Conservation (phyloP, 2,797 vertebrate species). For the Hydrocynus forskahlii region DNA sequence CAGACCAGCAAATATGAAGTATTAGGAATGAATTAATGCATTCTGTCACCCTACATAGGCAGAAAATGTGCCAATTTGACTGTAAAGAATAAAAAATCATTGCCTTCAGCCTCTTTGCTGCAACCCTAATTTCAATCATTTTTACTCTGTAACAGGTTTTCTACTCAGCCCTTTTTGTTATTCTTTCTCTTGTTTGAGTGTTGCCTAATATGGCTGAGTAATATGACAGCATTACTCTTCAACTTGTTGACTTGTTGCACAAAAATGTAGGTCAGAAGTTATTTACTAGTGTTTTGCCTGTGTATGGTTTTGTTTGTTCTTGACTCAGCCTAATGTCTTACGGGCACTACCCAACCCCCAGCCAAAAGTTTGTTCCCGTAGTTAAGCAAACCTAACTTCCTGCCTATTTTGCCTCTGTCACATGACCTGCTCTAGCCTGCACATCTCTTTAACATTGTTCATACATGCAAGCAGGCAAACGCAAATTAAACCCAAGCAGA, state of each 20-base stretch:
- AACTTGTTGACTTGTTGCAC: background rate
- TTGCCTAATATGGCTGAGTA: background rate
- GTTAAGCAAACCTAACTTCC: conserved; percentile 4
- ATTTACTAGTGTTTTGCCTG: background rate
- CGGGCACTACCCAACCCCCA: conserved; percentile 31
- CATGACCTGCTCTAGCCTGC: conserved; percentile 33
- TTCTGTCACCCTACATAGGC: too few relatives aligned
- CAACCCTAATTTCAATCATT: too few relatives aligned
- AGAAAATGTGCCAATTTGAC: too few relatives aligned
- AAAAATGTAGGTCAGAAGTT: background rate
- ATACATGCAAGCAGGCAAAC: conserved; percentile 7
- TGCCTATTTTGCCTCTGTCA: conserved; percentile 25
- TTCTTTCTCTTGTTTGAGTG: background rate
- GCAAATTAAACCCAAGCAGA: conserved; percentile 22
- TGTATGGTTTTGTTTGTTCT: conserved; percentile 21
- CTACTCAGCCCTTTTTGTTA: background rate
- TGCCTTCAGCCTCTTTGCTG: too few relatives aligned
- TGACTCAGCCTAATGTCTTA: conserved; percentile 15
- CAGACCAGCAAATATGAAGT: too few relatives aligned
- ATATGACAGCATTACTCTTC: background rate
- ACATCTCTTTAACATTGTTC: background rate
- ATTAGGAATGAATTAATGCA: too few relatives aligned
- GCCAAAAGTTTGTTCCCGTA: conserved; percentile 7
- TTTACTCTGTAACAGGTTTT: too few relatives aligned
- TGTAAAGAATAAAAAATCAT: too few relatives aligned